Evolutionary conservation across 2,888 invertebrate genomes (phyloP).

Genomic region (Pedicia rivosa): DNA sequence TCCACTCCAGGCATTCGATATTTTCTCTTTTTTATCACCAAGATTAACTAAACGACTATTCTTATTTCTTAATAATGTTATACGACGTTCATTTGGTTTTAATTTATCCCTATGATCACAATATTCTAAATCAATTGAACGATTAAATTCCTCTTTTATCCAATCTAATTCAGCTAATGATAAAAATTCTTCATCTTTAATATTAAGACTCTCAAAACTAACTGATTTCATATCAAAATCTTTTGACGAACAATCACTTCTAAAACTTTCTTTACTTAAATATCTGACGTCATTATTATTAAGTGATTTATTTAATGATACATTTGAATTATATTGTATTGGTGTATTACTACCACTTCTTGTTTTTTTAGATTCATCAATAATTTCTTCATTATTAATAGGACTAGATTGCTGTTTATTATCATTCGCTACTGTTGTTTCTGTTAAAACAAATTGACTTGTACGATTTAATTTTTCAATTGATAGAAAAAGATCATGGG

Average conservation of each 20-base stretch:
- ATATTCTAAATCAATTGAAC: conserved; percentile 24
- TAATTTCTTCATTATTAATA: neutral
- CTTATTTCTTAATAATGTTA: conserved; percentile 28
- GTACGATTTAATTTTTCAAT: conserved; percentile 29
- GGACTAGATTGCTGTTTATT: too few species aligned
- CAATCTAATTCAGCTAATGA: conserved; percentile 31
- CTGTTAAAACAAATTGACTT: neutral
- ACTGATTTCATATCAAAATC: conserved; percentile 29
- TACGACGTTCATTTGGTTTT: conserved; percentile 26
- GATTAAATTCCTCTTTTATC: conserved; percentile 26
- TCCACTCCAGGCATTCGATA: conserved; percentile 29
- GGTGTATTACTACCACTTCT: neutral
- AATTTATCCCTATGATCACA: conserved; percentile 29
- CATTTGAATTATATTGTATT: neutral
- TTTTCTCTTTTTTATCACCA: conserved; percentile 26
- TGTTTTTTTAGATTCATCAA: too few species aligned
- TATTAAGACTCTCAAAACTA: conserved; percentile 28
- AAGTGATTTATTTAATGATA: neutral
- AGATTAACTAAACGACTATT: conserved; percentile 23
- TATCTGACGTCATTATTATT: conserved; percentile 6
- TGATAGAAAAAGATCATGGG: conserved; percentile 26
- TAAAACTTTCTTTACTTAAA: conserved; percentile 21
- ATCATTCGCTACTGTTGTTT: too few species aligned
- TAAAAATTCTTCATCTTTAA: conserved; percentile 21
- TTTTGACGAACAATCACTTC: conserved; percentile 18